Percentiles rank a stretch among this genome's conserved stretches.
Conservation (phyloP, 2,113 vertebrate genomes). For the Cebus imitator region DNA sequence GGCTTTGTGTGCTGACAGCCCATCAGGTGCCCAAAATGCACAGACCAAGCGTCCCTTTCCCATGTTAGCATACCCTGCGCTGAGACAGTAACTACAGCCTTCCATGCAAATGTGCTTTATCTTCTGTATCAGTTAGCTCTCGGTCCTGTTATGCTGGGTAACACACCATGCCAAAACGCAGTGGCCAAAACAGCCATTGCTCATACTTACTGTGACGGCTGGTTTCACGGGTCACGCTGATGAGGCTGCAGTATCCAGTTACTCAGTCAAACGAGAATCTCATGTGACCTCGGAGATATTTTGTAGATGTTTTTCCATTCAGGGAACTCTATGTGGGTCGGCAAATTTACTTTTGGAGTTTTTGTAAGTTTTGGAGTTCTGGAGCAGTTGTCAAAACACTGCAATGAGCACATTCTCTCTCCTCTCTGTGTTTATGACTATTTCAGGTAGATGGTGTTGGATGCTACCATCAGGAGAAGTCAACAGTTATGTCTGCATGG, state of each 20-base stretch:
- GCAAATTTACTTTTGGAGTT: neutral
- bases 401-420: neutral
- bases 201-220: accelerated
- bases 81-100: conserved; percentile 11
- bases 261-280: accelerated
- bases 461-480: neutral
- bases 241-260: neutral
- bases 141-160: neutral
- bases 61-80: conserved; percentile 40
- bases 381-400: neutral
- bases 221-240: neutral
- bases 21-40: conserved; percentile 43
- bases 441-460: no score
- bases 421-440: accelerated
- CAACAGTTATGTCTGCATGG: accelerated
- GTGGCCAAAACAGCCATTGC: accelerated
- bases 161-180: neutral
- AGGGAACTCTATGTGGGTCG: neutral
- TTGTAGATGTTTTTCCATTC: neutral
- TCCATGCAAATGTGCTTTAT: neutral
- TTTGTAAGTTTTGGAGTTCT: neutral
- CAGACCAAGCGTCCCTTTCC: conserved; percentile 63
- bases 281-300: neutral
- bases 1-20: conserved; percentile 65
- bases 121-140: neutral